These are phyloP conservation scores for Myotis pilosus DNA, from an alignment of 2,797 vertebrate species.

Conservation along the genomic window DNA sequence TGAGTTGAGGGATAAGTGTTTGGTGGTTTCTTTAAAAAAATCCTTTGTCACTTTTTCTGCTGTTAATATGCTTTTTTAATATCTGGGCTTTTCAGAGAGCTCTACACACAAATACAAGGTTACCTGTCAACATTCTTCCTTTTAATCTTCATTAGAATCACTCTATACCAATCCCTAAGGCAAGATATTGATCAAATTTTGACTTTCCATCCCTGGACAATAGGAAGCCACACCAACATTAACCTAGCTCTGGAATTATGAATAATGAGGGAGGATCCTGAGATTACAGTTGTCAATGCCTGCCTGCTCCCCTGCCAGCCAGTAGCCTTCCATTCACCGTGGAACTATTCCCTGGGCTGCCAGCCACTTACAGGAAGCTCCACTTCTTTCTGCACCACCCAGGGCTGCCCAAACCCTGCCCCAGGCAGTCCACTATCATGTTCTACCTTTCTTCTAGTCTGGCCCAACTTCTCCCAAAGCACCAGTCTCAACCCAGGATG, in stretches of 20 bases:
- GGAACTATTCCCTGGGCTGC: neutral
- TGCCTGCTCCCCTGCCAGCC: neutral
- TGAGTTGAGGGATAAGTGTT: neutral
- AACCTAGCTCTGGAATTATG: neutral
- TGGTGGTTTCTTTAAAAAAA: neutral
- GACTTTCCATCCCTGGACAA: neutral
- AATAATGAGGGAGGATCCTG: neutral
- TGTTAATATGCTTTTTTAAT: neutral
- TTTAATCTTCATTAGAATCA: slow-evolving; percentile 19
- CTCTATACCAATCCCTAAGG: neutral
- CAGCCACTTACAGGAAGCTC: neutral
- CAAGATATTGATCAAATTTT: neutral
- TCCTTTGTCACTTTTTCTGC: neutral
- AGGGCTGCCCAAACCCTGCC: neutral
- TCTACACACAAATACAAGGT: neutral
- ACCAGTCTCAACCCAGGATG: neutral
- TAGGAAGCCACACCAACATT: neutral
- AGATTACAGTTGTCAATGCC: neutral
- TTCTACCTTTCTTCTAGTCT: neutral
- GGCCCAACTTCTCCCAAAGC: neutral
- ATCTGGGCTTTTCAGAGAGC: neutral
- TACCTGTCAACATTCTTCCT: neutral
- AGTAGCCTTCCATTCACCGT: neutral
- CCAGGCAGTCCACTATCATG: neutral
- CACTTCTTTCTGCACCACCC: neutral